Evolutionary conservation across 2,888 invertebrate species (phyloP).

Genomic region (Apoderus coryli): DNA sequence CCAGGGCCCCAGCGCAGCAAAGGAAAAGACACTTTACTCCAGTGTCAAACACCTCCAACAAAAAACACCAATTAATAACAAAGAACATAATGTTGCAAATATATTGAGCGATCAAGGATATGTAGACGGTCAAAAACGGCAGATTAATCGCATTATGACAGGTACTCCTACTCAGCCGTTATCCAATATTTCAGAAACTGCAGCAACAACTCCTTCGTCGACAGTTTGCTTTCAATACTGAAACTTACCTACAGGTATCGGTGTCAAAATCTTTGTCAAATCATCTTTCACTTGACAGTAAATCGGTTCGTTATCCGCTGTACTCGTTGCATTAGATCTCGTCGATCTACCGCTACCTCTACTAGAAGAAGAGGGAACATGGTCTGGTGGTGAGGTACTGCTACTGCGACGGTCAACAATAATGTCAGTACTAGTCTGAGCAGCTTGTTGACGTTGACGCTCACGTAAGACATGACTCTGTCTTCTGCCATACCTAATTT

Average conservation of each 20-base stretch:
- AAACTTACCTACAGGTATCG: conserved; percentile 15
- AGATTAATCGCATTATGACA: background rate
- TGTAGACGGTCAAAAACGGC: conserved; percentile 1
- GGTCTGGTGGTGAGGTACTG: conserved; percentile 14
- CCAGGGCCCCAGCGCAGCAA: too few species aligned
- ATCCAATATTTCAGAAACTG: too few species aligned
- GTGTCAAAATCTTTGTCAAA: conserved; percentile 21
- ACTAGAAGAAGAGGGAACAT: conserved; percentile 29
- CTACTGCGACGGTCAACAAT: background rate
- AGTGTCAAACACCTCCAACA: too few species aligned
- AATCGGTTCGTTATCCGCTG: conserved; percentile 29
- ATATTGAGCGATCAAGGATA: too few species aligned
- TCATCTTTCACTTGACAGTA: conserved; percentile 30
- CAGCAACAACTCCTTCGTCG: too few species aligned
- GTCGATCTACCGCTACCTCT: conserved; percentile 43
- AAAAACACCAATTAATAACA: too few species aligned
- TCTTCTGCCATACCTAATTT: conserved; percentile 65
- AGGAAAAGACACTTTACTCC: too few species aligned
- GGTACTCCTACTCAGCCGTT: background rate
- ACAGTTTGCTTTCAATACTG: background rate
- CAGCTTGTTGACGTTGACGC: conserved; percentile 45
- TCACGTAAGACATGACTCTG: conserved; percentile 80
- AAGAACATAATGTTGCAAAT: too few species aligned
- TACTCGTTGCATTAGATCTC: conserved; percentile 32
- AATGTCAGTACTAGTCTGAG: conserved; percentile 27